Evolutionary conservation across 1,140 invertebrate species (phyloP).

Genomic region (Drosophila bipectinata): DNA sequence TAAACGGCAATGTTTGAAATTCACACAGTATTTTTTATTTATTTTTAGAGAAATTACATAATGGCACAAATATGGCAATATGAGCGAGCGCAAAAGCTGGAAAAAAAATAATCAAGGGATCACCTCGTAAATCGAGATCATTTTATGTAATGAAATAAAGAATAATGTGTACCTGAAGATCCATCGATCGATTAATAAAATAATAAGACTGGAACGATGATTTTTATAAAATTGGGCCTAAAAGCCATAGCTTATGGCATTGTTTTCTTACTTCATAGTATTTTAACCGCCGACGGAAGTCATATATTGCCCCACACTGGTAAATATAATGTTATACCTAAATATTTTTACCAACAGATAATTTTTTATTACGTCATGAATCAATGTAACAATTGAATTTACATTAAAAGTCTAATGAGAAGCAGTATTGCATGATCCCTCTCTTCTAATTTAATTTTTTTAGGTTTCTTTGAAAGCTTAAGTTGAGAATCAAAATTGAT

Average conservation of each 20-base stretch:
- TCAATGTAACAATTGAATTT: too few relatives aligned
- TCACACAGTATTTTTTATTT: too few relatives aligned
- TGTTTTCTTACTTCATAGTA: not conserved
- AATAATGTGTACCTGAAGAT: not conserved
- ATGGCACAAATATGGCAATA: not conserved
- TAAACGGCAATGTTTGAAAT: too few relatives aligned
- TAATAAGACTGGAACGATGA: not conserved
- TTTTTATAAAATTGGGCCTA: not conserved
- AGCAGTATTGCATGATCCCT: too few relatives aligned
- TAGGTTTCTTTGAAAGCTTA: too few relatives aligned
- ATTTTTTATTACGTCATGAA: too few relatives aligned
- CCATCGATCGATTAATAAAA: not conserved
- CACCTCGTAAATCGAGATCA: not conserved
- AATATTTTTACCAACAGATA: not conserved
- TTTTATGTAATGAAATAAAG: not conserved
- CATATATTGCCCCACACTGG: not conserved
- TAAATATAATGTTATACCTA: not conserved
- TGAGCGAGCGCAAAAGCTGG: not conserved
- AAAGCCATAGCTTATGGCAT: constrained; percentile 1
- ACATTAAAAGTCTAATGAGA: too few relatives aligned
- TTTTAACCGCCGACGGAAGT: not conserved
- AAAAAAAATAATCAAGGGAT: not conserved
- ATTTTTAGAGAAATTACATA: not conserved
- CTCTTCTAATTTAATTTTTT: too few relatives aligned
- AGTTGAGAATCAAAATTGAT: too few relatives aligned